Evolutionary conservation across 2,888 invertebrate species (phyloP).

Genomic region (Aelia acuminata): DNA sequence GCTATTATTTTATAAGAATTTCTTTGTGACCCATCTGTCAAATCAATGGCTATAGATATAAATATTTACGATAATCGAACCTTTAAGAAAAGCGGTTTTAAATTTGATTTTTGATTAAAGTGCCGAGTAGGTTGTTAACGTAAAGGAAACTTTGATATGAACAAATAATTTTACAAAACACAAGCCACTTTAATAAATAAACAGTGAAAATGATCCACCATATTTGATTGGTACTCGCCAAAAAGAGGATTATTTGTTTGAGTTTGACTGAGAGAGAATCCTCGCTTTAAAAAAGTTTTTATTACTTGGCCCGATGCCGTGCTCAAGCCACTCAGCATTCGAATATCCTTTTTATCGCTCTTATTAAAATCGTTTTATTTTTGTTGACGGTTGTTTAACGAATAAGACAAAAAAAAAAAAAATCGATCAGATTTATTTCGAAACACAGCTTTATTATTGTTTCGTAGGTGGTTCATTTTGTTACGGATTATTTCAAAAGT

Average conservation of each 20-base stretch:
- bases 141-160: background rate
- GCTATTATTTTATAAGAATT: no score
- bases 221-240: background rate
- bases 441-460: background rate
- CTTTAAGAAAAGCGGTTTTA: no score
- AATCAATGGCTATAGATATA: no score
- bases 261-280: conserved; percentile 14
- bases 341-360: background rate
- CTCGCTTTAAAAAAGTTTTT: conserved; percentile 20
- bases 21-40: no score
- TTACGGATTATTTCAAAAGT: background rate
- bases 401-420: background rate
- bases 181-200: background rate
- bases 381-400: background rate
- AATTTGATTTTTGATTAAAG: background rate
- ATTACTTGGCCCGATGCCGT: background rate
- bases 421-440: background rate
- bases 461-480: background rate
- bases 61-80: no score
- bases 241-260: conserved; percentile 33
- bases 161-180: background rate
- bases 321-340: background rate
- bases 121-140: background rate
- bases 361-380: background rate
- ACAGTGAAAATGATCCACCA: background rate